These are phyloP conservation scores for Percina caprodes DNA, from an alignment of 2,113 vertebrate species.

Conservation along the genomic window DNA sequence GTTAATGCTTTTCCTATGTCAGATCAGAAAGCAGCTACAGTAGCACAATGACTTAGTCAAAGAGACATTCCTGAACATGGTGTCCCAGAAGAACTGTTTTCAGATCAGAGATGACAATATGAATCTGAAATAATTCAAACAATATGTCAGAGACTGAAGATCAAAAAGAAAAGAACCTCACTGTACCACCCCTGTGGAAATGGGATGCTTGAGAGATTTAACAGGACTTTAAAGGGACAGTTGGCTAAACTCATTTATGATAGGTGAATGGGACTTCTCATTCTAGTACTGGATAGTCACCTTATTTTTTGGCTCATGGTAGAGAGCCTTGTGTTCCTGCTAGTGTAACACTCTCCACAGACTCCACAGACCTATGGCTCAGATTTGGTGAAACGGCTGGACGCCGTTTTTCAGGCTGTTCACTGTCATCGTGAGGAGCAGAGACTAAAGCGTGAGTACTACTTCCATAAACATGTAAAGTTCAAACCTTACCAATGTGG, in stretches of 20 bases:
- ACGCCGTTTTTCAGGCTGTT: too few species aligned
- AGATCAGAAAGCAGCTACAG: slow-evolving; percentile 21
- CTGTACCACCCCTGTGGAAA: slow-evolving; percentile 3
- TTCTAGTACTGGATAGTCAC: too few species aligned
- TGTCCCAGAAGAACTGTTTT: slow-evolving; percentile 5
- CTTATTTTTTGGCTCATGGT: too few species aligned
- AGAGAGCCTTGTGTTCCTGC: too few species aligned
- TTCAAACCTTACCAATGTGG: too few species aligned
- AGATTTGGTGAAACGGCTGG: too few species aligned
- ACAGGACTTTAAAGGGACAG: slow-evolving; percentile 4
- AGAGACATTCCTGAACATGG: slow-evolving; percentile 2
- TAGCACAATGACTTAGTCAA: slow-evolving; percentile 13
- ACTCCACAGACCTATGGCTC: too few species aligned
- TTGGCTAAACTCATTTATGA: background rate
- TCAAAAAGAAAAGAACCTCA: slow-evolving; percentile 8
- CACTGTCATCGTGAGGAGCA: too few species aligned
- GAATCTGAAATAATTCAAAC: slow-evolving; percentile 23
- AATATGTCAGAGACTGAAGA: slow-evolving; percentile 12
- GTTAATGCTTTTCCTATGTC: slow-evolving; percentile 11
- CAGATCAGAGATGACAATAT: slow-evolving; percentile 19
- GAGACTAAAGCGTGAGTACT: too few species aligned
- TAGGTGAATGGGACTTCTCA: too few species aligned
- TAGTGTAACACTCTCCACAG: too few species aligned
- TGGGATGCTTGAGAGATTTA: slow-evolving; percentile 22
- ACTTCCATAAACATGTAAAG: too few species aligned